A percentile compares a stretch with the other conserved stretches of the same genome.
Conservation (phyloP, 2,797 vertebrate species). For the Hoplostethus mediterraneus region DNA sequence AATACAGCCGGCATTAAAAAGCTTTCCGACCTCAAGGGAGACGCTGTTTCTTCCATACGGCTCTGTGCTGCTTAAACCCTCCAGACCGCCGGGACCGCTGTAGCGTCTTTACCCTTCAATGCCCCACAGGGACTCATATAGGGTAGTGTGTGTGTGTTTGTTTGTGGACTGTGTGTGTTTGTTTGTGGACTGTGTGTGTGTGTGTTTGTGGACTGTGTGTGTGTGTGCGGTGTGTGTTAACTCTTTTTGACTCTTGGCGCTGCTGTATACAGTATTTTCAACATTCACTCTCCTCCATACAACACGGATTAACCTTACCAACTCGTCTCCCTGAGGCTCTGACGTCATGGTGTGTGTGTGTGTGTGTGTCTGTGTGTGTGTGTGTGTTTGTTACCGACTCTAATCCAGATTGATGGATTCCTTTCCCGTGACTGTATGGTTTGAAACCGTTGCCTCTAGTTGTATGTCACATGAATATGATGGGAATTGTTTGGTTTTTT, state of each 20-base stretch:
- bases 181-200: slow-evolving; percentile 10
- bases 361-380: slow-evolving; percentile 20
- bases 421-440: slow-evolving; percentile 49
- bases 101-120: slow-evolving; percentile 54
- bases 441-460: slow-evolving; percentile 59
- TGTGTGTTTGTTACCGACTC: slow-evolving; percentile 12
- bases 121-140: slow-evolving; percentile 41
- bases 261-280: slow-evolving; percentile 54
- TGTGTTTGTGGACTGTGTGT: slow-evolving; percentile 9
- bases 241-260: slow-evolving; percentile 42
- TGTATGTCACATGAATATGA: slow-evolving; percentile 51
- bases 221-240: slow-evolving; percentile 34
- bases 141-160: slow-evolving; percentile 20
- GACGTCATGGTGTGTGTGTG: slow-evolving; percentile 35
- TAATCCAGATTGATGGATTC: slow-evolving; percentile 61
- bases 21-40: slow-evolving; percentile 66
- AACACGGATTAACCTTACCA: slow-evolving; percentile 76
- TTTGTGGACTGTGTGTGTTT: slow-evolving; percentile 15
- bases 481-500: slow-evolving; percentile 49
- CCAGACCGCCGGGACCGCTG: slow-evolving; percentile 53
- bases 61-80: slow-evolving; percentile 58
- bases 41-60: slow-evolving; percentile 57
- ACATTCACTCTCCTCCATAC: slow-evolving; percentile 42
- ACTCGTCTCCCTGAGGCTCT: slow-evolving; percentile 55
- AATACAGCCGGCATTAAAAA: slow-evolving; percentile 63